Evolutionary conservation across 2,797 vertebrate species (phyloP), one percentile per base, ranked within the genome.

Genomic region (Spinus pinus): DNA sequence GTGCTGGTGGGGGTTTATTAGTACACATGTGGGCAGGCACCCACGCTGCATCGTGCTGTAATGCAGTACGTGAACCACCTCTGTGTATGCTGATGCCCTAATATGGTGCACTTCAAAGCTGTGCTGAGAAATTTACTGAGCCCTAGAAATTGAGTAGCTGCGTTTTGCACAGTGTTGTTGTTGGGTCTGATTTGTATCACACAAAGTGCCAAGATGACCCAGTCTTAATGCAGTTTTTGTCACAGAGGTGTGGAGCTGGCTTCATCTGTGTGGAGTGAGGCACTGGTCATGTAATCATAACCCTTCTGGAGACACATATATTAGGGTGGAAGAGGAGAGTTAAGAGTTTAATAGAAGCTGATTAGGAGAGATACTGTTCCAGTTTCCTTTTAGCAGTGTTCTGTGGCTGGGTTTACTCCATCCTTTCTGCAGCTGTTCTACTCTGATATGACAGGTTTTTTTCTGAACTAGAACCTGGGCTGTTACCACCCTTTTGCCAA

Each of bases 21-120:
- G 94, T 93, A 95, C 66, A 95, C 73, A 92, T n/a, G 95, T 94
- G 90, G 96, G 95, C 90, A 94, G 96, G 81, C 94, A 86, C 96
- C 95, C 91, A 94, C 79, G 5, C 91, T 80, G 51, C 47, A 91
- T 93, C 41, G 12, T 93, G 86, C 82, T 91, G 69, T 86, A 47
- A 58, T 73, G 82, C 66, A 56, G 62, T 53, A 41, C 10, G 19
- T 83, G 50, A 91, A 69, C 69, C 82, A 88, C 82, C 90, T 88
- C 73, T 83, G 50, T 93, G 41, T 88, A 54, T 93, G 91, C 54
- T 94, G 82, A 86, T 94, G 35, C n/a, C 37, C 17, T 86, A 37
- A 65, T 31, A 77, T 13, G 42, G 56, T 78, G 65, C 69, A 10
- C 18, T 86, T 64, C 50, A 90, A 53, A 78, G 82, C 85, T 81